Evolutionary conservation across 1,140 invertebrate species (phyloP).

Genomic region (Eriosoma lanigerum): DNA sequence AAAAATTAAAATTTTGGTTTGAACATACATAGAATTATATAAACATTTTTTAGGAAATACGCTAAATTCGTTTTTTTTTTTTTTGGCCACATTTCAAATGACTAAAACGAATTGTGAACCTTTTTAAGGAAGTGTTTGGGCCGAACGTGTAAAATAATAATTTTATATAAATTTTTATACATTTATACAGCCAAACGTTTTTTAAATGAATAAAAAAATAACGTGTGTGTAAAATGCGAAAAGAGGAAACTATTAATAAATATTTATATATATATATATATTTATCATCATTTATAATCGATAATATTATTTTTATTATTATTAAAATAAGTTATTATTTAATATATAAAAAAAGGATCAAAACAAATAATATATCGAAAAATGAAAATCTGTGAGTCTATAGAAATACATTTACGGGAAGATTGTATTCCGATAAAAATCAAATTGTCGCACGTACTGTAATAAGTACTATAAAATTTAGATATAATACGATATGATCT

Average conservation of each 20-base stretch:
- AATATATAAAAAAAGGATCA: not conserved
- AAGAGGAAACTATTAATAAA: no score
- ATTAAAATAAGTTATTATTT: no score
- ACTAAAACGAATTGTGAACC: conserved; percentile 7
- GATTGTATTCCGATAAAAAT: not conserved
- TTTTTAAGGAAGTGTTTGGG: not conserved
- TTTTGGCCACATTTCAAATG: conserved; percentile 11
- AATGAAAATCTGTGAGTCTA: not conserved
- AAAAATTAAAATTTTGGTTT: not conserved
- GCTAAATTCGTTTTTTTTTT: not conserved
- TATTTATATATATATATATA: no score
- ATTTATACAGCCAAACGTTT: not conserved
- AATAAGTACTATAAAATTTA: no score
- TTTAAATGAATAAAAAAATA: not conserved
- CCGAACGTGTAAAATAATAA: not conserved
- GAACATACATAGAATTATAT: not conserved
- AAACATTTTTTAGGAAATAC: no score
- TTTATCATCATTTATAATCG: no score
- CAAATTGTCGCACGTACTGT: no score
- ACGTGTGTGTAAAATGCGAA: no score
- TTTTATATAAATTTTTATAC: conserved; percentile 11
- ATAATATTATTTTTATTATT: no score
- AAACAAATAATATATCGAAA: no score
- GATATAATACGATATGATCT: no score
- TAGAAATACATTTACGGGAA: not conserved